Percentiles rank a stretch among this genome's conserved stretches.
These are phyloP conservation scores for Xiphophorus birchmanni DNA, from an alignment of 2,797 vertebrate genomes.

Conservation along the genomic window DNA sequence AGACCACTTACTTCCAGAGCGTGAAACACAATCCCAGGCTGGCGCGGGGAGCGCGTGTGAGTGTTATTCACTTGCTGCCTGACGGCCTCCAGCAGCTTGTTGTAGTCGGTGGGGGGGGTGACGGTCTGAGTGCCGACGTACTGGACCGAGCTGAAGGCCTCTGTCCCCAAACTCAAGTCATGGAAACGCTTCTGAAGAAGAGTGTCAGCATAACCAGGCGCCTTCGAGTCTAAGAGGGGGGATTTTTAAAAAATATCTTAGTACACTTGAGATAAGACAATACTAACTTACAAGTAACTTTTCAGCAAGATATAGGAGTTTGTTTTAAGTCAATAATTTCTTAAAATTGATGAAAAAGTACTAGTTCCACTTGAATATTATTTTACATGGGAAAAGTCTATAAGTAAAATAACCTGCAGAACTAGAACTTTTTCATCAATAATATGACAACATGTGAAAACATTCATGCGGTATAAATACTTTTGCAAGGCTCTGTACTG, in stretches of 20 bases:
- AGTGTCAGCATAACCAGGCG: conserved; percentile 73
- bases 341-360: no score
- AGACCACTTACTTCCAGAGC: conserved; percentile 79
- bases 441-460: not conserved
- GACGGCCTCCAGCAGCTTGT: conserved; percentile 71
- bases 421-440: not conserved
- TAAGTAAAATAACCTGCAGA: no score
- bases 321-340: no score
- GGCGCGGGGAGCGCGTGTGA: conserved; percentile 83
- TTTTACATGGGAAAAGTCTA: no score
- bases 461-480: not conserved
- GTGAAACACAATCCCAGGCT: conserved; percentile 82
- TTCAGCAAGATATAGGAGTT: no score
- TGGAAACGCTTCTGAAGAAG: conserved; percentile 86
- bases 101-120: conserved; percentile 83
- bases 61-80: conserved; percentile 81
- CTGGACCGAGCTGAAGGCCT: conserved; percentile 86
- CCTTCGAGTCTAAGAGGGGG: conserved; percentile 63
- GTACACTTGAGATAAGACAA: no score
- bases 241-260: no score
- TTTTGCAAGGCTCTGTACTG: not conserved
- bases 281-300: no score
- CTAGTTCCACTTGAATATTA: no score
- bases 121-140: conserved; percentile 86
- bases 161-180: conserved; percentile 78